Evolutionary conservation across 1,140 invertebrate genomes (phyloP).

Genomic region (Drosophila murphyi): DNA sequence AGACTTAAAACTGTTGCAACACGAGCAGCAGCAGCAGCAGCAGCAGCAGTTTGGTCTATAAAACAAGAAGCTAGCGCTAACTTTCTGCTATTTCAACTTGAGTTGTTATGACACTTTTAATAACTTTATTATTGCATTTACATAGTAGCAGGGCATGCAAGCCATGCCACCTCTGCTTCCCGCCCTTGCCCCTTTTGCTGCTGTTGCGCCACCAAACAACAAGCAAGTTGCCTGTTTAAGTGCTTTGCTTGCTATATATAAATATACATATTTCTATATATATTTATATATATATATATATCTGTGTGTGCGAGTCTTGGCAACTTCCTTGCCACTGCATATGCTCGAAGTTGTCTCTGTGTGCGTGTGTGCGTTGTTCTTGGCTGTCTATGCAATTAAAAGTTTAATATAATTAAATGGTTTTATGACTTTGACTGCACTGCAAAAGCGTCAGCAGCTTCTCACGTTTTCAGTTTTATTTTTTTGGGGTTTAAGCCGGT

Average conservation of each 20-base stretch:
- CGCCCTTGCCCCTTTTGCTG: neutral
- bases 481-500: conserved; percentile 14
- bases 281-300: conserved; percentile 7
- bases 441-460: conserved; percentile 41
- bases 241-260: conserved; percentile 7
- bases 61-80: conserved; percentile 71
- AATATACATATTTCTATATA: conserved; percentile 5
- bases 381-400: conserved; percentile 84
- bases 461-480: conserved; percentile 38
- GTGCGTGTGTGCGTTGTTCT: conserved; percentile 51
- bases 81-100: conserved; percentile 81
- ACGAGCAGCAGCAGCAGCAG: neutral
- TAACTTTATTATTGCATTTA: conserved; percentile 85
- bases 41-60: conserved; percentile 45
- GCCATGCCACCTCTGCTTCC: conserved; percentile 1
- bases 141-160: conserved; percentile 66
- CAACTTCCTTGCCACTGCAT: conserved; percentile 51
- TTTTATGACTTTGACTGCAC: conserved; percentile 82
- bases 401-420: conserved; percentile 85
- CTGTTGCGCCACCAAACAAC: conserved; percentile 31
- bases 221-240: conserved; percentile 61
- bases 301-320: conserved; percentile 9
- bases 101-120: conserved; percentile 85
- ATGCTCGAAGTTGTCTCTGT: conserved; percentile 56
- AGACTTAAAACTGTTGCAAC: conserved; percentile 3